Evolutionary conservation across 2,113 vertebrate genomes (phyloP).

Genomic region (Otus sunia): DNA sequence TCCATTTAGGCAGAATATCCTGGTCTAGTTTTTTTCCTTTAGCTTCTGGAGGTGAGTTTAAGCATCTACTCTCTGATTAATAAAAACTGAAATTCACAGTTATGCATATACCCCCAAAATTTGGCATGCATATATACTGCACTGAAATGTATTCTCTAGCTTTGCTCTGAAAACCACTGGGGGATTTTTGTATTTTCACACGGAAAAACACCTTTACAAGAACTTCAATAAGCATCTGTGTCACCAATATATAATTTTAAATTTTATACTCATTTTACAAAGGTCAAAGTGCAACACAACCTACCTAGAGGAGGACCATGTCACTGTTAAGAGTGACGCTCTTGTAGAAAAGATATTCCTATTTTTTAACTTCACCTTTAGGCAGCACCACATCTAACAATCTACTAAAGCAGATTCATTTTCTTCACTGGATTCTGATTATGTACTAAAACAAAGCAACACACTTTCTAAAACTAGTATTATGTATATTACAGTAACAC

Average conservation of each 20-base stretch:
- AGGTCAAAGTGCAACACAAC: neutral
- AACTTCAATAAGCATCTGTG: neutral
- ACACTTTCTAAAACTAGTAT: fast-evolving
- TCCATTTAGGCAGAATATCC: neutral
- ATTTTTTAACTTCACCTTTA: neutral
- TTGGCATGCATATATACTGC: fast-evolving
- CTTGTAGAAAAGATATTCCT: neutral
- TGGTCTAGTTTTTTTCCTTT: neutral
- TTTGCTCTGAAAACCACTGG: neutral
- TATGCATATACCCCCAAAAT: neutral
- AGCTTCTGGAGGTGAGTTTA: neutral
- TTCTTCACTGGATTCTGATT: neutral
- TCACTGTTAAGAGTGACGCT: neutral
- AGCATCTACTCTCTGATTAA: neutral
- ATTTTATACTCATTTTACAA: neutral
- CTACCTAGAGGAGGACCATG: neutral
- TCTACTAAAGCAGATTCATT: fast-evolving
- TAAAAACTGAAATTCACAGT: neutral
- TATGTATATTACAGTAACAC: fast-evolving
- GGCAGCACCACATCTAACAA: neutral
- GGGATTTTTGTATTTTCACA: neutral
- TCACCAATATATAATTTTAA: neutral
- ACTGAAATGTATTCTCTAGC: neutral
- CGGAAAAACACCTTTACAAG: neutral
- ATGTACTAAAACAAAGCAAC: neutral